Conservation (phyloP, 2,113 vertebrate species). For the Periophthalmus modestus region DNA sequence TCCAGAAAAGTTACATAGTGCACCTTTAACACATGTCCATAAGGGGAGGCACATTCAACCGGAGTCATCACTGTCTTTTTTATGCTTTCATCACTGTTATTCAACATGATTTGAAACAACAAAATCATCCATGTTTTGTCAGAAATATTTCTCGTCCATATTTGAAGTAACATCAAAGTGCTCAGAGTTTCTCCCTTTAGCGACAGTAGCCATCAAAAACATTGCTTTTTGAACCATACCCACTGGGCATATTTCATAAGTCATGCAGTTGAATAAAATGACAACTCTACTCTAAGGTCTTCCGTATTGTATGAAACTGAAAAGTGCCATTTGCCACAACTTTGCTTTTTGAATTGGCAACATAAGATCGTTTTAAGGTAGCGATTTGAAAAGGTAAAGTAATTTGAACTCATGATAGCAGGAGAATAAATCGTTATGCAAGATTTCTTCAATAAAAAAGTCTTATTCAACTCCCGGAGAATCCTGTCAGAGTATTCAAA, state of each 20-base stretch:
- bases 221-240: constrained; percentile 7
- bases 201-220: constrained; percentile 8
- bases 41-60: not conserved
- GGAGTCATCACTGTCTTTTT: not conserved
- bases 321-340: constrained; percentile 16
- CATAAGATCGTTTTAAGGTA: constrained; percentile 27
- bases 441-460: constrained; percentile 25
- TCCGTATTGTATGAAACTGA: constrained; percentile 21
- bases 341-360: constrained; percentile 10
- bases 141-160: not conserved
- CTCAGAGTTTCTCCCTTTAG: not conserved
- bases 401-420: constrained; percentile 29
- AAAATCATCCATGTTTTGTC: not conserved
- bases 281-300: constrained; percentile 8
- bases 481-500: constrained; percentile 37
- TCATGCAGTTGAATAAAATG: constrained; percentile 15
- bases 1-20: not conserved
- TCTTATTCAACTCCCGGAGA: constrained; percentile 18
- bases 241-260: constrained; percentile 18
- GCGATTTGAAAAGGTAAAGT: constrained; percentile 15
- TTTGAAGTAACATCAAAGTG: constrained; percentile 18
- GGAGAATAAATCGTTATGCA: constrained; percentile 24
- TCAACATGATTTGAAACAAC: not conserved
- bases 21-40: not conserved
- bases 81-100: no score